A percentile compares a stretch with the other conserved stretches of the same genome.
Conservation (phyloP, 2,888 invertebrate genomes). For the Leptopilina drosophilae region DNA sequence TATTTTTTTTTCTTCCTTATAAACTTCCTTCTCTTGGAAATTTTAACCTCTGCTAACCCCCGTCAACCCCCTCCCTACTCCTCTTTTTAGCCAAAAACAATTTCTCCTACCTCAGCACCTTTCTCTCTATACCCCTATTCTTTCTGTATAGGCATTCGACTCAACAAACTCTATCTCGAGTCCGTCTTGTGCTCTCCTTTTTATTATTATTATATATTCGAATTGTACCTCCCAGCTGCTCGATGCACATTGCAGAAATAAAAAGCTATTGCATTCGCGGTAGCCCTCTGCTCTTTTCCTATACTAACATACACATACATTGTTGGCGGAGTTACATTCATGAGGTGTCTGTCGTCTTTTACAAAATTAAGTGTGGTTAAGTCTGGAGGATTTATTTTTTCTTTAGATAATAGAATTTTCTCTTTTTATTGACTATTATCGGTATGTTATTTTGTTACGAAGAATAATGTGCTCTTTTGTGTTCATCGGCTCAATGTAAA, state of each 20-base stretch:
- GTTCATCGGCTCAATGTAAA: no score
- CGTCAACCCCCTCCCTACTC: constrained; percentile 43
- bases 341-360: constrained; percentile 38
- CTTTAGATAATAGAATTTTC: neutral
- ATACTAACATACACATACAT: constrained; percentile 43
- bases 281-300: constrained; percentile 30
- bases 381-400: neutral
- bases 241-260: constrained; percentile 33
- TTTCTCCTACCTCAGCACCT: no score
- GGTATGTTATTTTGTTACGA: no score
- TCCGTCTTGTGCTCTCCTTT: constrained; percentile 7
- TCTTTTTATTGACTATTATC: no score
- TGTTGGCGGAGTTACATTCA: constrained; percentile 13
- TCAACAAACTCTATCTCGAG: constrained; percentile 18
- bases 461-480: no score
- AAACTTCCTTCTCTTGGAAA: constrained; percentile 32
- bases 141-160: constrained; percentile 46
- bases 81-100: no score
- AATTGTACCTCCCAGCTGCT: constrained; percentile 39
- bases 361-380: neutral
- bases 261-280: constrained; percentile 34
- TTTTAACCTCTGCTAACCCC: constrained; percentile 45
- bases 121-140: neutral
- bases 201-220: constrained; percentile 29
- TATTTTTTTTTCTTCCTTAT: constrained; percentile 43